These are phyloP conservation scores for Nomada ferruginata DNA, from an alignment of 2,888 invertebrate species.

Conservation along the genomic window DNA sequence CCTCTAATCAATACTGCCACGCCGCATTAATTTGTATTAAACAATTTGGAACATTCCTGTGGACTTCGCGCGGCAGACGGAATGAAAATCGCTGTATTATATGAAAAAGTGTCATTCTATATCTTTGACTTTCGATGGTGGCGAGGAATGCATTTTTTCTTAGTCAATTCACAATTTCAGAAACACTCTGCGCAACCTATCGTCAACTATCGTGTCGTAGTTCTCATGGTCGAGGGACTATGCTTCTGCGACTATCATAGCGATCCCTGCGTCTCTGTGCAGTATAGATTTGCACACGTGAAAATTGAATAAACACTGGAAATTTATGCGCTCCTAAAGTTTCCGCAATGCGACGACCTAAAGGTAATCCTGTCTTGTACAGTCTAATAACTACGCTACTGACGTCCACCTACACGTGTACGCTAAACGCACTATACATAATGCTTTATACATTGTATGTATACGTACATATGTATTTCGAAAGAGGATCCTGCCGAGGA, in stretches of 20 bases:
- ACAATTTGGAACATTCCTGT: too few species aligned
- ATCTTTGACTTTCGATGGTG: too few species aligned
- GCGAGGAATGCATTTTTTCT: too few species aligned
- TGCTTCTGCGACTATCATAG: neutral
- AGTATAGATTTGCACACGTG: constrained; percentile 1
- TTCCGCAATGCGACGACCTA: constrained; percentile 68
- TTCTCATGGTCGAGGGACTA: neutral
- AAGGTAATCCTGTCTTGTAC: neutral
- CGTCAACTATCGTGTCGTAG: neutral
- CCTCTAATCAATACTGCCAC: too few species aligned
- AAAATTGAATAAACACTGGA: constrained; percentile 60
- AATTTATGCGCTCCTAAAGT: constrained; percentile 68
- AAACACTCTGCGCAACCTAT: too few species aligned
- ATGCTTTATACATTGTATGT: neutral
- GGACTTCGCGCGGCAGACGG: too few species aligned
- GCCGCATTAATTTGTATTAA: too few species aligned
- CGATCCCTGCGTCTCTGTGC: neutral
- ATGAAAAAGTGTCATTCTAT: too few species aligned
- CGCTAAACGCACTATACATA: constrained; percentile 15
- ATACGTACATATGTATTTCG: constrained; percentile 26
- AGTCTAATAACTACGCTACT: constrained; percentile 10
- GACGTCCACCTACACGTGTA: constrained; percentile 27
- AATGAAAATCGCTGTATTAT: too few species aligned
- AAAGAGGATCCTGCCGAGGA: constrained; percentile 21
- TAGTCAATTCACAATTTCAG: too few species aligned